Evolutionary conservation across 2,888 invertebrate genomes (phyloP), one percentile per base, ranked within the genome.

Genomic region (Junonia oenone): DNA sequence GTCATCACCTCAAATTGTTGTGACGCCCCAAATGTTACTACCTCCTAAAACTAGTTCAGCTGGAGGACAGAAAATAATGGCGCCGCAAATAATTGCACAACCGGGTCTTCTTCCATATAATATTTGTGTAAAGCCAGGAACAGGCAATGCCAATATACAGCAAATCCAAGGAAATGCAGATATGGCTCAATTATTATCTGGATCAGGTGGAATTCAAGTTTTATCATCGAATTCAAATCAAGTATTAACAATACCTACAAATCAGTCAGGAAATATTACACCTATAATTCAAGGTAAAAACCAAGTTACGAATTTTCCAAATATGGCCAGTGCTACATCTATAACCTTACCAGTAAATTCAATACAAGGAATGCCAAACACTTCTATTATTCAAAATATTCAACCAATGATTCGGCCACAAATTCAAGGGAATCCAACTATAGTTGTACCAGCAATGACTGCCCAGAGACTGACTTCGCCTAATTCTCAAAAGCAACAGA

Each of bases 191-290:
- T 64, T 91, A 27, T 67, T 91, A 6, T 81, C 91, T 11, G 83
- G 87, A 29, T 56, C 83, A 22, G 90, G 90, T 35, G 89, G 91
- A 5, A 89, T 91, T 62, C 91, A 91, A 80, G 90, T 91, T 2
- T 82, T 91, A 61, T 86, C 90, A n/a, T 90, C 90, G 1, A 91
- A 90, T 68, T 87, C 90, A 0, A 90, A 90, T 65, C 90, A 90
- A 72, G 81, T 91, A 19, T 62, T 91, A 55, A 86, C 90, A 14
- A 81, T 91, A 68, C 90, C 91, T 45, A 78, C 83, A 35, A 83
- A 86, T 65, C 87, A 88, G 59, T 72, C 79, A 63, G 82, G 81
- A 43, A 78, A 79, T 60, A 74, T 88, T 38, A 69, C 80, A 2
- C 70, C 79, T 33, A 79, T 90, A 74, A 76, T 90, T 19, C 90